Base-by-base conservation (phyloP, 2,797 vertebrate species). In the Galaxias olidus region DNA sequence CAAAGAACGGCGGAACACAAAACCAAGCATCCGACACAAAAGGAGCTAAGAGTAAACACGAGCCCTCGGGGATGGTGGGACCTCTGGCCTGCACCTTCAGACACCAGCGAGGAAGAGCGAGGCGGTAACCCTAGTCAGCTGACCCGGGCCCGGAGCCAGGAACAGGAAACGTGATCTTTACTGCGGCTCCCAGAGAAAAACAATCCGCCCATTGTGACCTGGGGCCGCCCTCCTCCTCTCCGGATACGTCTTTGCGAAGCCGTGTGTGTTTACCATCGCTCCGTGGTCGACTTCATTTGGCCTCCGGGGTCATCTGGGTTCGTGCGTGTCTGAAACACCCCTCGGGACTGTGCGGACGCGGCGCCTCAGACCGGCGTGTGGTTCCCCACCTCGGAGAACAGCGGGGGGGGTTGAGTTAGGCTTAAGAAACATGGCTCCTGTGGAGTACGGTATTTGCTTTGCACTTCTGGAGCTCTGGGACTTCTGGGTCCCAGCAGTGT, bases 141-240 rank as follows among this genome's bases (percentile, higher is more conserved):
- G 80, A 85, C 75, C 69, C n/a, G 43, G 40, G 74, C 79, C 81
- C 69, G 75, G 75, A 85, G 84, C 76, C 73, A 80, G 73, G 75
- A 85, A 80, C 72, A 73, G 80, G 80, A 82, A 82, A 89, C 64
- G 77, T 74, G 81, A 85, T 81, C 79, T 72, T 65, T 67, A 65
- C 71, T 44, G 68, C 68, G 69, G 63, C 81, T 69, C 56, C 62
- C 75, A 59, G 68, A 70, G n/a, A 44, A 73, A 75, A 81, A 87
- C 81, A 86, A 77, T 76, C 79, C 61, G 65, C 52, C 75, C 79
- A 72, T 84, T 87, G 85, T 86, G 76, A 72, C 72, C 62, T 47
- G 44, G 47, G 62, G 58, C 61, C 18, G 55, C 52, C 56, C 71
- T 65, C 60, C 73, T 65, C 53, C 45, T 70, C 17, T 60, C 10